These are phyloP conservation scores for Aethes cnicana DNA, from an alignment of 2,888 invertebrate genomes.

Conservation along the genomic window DNA sequence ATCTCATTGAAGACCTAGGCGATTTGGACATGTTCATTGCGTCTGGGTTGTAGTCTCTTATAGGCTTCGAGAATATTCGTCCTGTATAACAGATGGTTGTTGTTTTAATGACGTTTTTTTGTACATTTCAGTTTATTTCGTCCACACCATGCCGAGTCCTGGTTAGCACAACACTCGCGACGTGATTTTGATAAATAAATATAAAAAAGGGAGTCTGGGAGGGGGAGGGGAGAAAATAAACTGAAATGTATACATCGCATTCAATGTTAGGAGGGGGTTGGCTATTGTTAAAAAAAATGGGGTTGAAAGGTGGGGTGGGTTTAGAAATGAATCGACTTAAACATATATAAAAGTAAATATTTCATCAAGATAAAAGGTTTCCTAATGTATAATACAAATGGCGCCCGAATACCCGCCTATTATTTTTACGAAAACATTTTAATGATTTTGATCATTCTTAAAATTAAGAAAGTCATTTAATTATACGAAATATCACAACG, in stretches of 20 bases:
- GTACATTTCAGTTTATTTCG: constrained; percentile 80
- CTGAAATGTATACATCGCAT: constrained; percentile 80
- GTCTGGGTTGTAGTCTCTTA: constrained; percentile 76
- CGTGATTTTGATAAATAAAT: constrained; percentile 32
- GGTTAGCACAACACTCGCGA: constrained; percentile 63
- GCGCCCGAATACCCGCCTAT: no score
- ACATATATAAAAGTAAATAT: constrained; percentile 11
- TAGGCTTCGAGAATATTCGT: constrained; percentile 68
- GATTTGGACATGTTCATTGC: constrained; percentile 61
- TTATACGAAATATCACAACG: no score
- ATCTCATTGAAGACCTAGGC: constrained; percentile 72
- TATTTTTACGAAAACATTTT: no score
- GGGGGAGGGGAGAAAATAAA: constrained; percentile 71
- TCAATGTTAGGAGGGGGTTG: constrained; percentile 67
- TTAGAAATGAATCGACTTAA: constrained; percentile 26
- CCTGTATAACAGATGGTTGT: constrained; percentile 57
- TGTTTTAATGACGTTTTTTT: constrained; percentile 39
- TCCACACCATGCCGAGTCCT: constrained; percentile 59
- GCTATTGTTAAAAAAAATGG: constrained; percentile 44
- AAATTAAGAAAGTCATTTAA: no score
- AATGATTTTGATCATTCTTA: no score
- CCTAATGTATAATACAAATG: no score
- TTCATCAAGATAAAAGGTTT: no score
- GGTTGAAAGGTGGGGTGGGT: constrained; percentile 20
- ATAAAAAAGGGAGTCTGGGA: constrained; percentile 44